Evolutionary conservation across 2,888 invertebrate species (phyloP).

Genomic region (Trilocha varians): DNA sequence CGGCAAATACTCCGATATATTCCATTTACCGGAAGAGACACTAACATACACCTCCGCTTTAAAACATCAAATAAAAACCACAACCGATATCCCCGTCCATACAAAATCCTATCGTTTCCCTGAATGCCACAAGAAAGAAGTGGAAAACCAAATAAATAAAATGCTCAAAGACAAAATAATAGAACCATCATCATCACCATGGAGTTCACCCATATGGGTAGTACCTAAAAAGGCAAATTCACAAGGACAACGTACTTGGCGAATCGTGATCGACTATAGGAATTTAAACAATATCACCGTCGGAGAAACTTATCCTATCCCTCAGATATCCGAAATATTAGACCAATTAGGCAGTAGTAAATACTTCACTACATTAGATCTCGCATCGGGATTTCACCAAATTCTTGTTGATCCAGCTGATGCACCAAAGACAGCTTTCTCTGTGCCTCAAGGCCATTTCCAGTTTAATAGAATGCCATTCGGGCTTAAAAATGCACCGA

Average conservation of each 20-base stretch:
- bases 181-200: neutral
- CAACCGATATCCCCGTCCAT: constrained; percentile 1
- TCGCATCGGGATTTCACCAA: constrained; percentile 12
- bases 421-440: constrained; percentile 15
- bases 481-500: too few species aligned
- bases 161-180: neutral
- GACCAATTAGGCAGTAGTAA: constrained; percentile 22
- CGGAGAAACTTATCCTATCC: constrained; percentile 13
- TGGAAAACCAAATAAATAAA: neutral
- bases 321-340: constrained; percentile 31
- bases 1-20: constrained; percentile 10
- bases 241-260: too few species aligned
- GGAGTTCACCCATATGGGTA: constrained; percentile 1
- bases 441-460: too few species aligned
- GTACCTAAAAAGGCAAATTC: neutral
- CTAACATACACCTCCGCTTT: constrained; percentile 4
- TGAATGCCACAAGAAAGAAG: neutral
- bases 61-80: constrained; percentile 6
- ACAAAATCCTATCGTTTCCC: constrained; percentile 2
- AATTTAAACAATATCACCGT: constrained; percentile 13
- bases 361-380: constrained; percentile 14
- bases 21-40: constrained; percentile 5
- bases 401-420: constrained; percentile 1
- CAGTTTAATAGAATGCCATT: too few species aligned
- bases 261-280: neutral